Evolutionary conservation across 2,797 vertebrate genomes (phyloP).

Genomic region (Schizopygopsis pylzovi): DNA sequence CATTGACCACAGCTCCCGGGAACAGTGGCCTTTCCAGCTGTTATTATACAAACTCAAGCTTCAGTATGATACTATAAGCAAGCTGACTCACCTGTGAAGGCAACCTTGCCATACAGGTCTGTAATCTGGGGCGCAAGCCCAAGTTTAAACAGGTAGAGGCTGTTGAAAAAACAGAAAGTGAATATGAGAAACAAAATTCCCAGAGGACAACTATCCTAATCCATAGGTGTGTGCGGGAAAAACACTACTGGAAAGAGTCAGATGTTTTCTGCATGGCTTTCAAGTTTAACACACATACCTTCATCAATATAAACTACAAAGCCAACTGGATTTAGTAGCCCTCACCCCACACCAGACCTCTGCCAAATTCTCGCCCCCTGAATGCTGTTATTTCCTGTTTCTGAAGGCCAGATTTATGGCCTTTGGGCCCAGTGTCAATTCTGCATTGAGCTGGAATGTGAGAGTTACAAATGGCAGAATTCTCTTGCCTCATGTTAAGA

Average conservation of each 20-base stretch:
- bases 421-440: slow-evolving; percentile 54
- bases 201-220: not conserved
- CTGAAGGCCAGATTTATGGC: slow-evolving; percentile 59
- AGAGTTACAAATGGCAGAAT: slow-evolving; percentile 52
- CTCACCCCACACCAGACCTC: slow-evolving; percentile 2
- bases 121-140: slow-evolving; percentile 97
- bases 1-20: slow-evolving; percentile 57
- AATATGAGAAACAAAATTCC: slow-evolving; percentile 11
- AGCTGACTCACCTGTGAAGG: slow-evolving; percentile 90
- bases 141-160: slow-evolving; percentile 97
- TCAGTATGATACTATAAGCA: not conserved
- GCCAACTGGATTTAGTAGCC: slow-evolving; percentile 1
- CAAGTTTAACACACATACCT: slow-evolving; percentile 37
- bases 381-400: slow-evolving; percentile 56
- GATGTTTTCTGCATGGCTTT: slow-evolving; percentile 29
- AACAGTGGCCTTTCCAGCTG: slow-evolving; percentile 14
- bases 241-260: not conserved
- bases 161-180: slow-evolving; percentile 61
- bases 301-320: slow-evolving; percentile 1
- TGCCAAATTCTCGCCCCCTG: slow-evolving; percentile 1
- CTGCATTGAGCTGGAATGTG: slow-evolving; percentile 58
- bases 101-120: slow-evolving; percentile 97
- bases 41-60: not conserved
- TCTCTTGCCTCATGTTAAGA: slow-evolving; percentile 17
- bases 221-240: not conserved